Conservation (phyloP, 2,113 vertebrate genomes). For the Rhynchopsitta pachyrhyncha region DNA sequence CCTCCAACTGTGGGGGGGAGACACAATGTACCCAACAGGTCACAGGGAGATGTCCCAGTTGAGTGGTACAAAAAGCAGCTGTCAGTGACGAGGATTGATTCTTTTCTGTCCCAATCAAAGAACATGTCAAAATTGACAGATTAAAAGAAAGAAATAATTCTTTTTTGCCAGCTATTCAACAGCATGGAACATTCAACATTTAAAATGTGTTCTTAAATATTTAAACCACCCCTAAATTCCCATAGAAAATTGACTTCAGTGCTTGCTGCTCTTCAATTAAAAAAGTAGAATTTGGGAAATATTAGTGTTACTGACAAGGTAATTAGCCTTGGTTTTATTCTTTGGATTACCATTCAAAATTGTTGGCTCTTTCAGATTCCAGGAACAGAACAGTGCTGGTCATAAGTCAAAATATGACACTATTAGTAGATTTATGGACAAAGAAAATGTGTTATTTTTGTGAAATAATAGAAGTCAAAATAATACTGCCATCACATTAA, state of each 20-base stretch:
- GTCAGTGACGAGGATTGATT: neutral
- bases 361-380: neutral
- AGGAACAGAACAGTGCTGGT: neutral
- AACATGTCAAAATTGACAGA: neutral
- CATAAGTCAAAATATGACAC: neutral
- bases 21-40: too few species aligned
- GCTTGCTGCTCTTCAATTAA: neutral
- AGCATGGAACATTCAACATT: neutral
- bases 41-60: neutral
- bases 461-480: neutral
- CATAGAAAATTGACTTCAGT: neutral
- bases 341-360: neutral
- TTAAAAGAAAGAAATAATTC: neutral
- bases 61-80: neutral
- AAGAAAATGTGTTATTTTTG: neutral
- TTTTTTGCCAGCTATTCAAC: neutral
- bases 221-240: neutral
- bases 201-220: neutral
- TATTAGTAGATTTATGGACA: neutral
- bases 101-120: neutral
- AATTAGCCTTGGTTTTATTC: neutral
- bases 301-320: neutral
- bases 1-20: too few species aligned
- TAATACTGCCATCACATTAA: neutral
- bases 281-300: neutral